Base-by-base conservation (phyloP, 2,797 vertebrate genomes). In the Tauraco hartlaubi region DNA sequence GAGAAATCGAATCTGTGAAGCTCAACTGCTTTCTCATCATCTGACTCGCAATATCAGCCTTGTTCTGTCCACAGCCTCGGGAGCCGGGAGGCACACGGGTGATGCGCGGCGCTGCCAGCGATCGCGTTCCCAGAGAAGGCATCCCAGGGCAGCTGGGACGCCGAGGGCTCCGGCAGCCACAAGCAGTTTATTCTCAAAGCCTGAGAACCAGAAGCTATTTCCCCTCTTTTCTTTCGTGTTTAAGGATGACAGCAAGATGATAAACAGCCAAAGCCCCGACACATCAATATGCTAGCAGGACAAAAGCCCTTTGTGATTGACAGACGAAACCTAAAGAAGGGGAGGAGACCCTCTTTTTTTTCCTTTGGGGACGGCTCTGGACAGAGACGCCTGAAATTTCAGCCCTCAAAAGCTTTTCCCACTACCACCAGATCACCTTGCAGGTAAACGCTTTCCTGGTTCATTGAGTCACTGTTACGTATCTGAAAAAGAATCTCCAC, bases 351-450 rank as follows among this genome's bases (percentile, higher is more conserved):
- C 88, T 48, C 86, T 95, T 95, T 93, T 94, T 90, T 97, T 95
- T 97, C 91, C 90, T 97, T 79, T 89, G 74, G 89, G 94, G 96
- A 97, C 96, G 94, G 92, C 82, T 95, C 69, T 93, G 82, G 71
- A 95, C 28, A 90, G 94, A 97, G 96, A 96, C 16, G 59, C 54
- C 80, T 97, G 98, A 98, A 98, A 98, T 93, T 85, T 95, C 96
- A 98, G 97, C 97, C 87, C 81, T 97, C 97, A 97, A 98, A 98
- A 98, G 97, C 96, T 90, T 98, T 97, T 98, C 97, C 84, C 41
- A 9, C 98, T 98, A 97, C 97, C 14, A 88, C 29, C 79, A 93
- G 95, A 97, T 98, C 97, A 98, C 97, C 94, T 98, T 97, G 94
- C 98, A 98, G 97, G 98, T 98, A 96, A 98, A 98, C 96, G 96